phyloP scores from a whole-genome alignment of 2,113 vertebrate genomes.

The Cephalophus harveyi region DNA sequence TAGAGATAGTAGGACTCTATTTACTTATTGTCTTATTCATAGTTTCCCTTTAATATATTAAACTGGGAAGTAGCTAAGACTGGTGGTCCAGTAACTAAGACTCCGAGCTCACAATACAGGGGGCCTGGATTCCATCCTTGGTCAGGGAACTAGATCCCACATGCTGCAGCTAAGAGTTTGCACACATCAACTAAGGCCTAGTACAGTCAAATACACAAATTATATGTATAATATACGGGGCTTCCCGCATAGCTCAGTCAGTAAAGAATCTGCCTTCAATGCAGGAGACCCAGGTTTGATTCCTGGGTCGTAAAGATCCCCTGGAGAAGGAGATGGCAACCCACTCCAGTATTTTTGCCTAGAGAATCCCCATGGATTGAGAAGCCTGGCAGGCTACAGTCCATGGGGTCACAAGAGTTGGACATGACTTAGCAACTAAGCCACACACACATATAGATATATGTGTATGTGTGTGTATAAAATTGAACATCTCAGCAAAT shows the following conservation, averaged over 20 bases:
- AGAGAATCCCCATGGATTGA: not conserved
- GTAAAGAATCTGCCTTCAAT: not conserved
- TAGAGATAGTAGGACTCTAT: not conserved
- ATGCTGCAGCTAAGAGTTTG: not conserved
- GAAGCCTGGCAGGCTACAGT: not conserved
- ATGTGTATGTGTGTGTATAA: not conserved
- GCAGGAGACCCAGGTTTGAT: not conserved
- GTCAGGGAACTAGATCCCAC: not conserved
- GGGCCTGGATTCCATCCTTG: not conserved
- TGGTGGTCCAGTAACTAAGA: not conserved
- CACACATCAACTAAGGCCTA: not conserved
- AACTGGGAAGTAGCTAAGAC: not conserved
- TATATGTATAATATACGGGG: not conserved
- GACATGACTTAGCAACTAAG: not conserved
- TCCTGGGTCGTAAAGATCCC: not conserved
- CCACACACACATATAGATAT: not conserved
- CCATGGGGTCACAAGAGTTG: not conserved
- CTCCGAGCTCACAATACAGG: not conserved
- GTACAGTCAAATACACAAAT: not conserved
- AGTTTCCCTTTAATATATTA: constrained; percentile 50
- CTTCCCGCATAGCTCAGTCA: rapidly evolving
- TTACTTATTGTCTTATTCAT: constrained; percentile 45
- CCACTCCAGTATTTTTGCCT: not conserved
- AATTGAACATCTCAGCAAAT: constrained; percentile 57
- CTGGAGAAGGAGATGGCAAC: not conserved